These are phyloP conservation scores for Balaeniceps rex DNA, from an alignment of 2,113 vertebrate species.

Conservation along the genomic window DNA sequence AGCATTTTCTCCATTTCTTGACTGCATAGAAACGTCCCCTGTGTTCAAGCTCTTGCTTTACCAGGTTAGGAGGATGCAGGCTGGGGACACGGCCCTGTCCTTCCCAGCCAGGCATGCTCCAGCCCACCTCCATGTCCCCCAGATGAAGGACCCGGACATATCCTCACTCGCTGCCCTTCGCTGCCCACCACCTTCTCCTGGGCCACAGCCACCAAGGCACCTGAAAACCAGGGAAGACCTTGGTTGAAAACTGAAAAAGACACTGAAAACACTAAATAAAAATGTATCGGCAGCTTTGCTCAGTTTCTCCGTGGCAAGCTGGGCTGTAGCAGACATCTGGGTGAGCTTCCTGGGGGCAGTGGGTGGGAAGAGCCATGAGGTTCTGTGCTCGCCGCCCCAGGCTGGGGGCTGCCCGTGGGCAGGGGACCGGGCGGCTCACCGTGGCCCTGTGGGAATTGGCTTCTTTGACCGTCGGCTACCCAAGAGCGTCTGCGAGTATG, in stretches of 20 bases:
- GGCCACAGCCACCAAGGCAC: not conserved
- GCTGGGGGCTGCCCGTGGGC: not conserved
- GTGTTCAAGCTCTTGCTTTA: not conserved
- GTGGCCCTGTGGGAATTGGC: not conserved
- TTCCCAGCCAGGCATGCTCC: not conserved
- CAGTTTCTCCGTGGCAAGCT: not conserved
- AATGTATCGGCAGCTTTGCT: not conserved
- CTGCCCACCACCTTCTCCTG: not conserved
- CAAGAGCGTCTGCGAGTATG: rapidly evolving
- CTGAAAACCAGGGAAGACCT: not conserved
- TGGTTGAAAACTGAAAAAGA: not conserved
- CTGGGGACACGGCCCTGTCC: not conserved
- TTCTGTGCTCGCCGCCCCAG: not conserved
- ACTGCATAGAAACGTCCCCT: not conserved
- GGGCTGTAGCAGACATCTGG: not conserved
- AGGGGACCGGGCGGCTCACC: not conserved
- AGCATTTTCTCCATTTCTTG: not conserved
- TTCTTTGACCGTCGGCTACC: not conserved
- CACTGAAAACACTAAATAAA: not conserved
- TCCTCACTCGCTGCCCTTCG: not conserved
- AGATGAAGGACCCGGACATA: not conserved
- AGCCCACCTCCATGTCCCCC: not conserved
- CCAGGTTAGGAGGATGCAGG: not conserved
- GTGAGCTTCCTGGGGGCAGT: not conserved
- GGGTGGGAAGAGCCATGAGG: not conserved